phyloP scores from a whole-genome alignment of 2,888 invertebrate species.

The Heliconius hortense region DNA sequence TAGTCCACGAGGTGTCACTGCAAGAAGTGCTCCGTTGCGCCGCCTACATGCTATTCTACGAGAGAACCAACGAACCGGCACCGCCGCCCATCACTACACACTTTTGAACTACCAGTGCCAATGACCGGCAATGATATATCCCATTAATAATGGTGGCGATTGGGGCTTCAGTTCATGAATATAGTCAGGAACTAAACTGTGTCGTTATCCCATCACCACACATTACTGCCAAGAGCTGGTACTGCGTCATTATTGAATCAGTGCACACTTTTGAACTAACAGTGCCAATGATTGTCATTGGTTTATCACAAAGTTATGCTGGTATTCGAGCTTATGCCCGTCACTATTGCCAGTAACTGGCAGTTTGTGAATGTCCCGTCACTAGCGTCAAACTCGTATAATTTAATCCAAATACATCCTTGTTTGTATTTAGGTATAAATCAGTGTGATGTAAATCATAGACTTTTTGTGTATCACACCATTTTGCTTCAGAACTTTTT shows the following conservation, averaged over 20 bases:
- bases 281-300: background rate
- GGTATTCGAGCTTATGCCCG: background rate
- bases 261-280: background rate
- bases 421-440: background rate
- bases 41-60: slow-evolving; percentile 97
- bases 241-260: background rate
- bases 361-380: background rate
- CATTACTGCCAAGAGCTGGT: background rate
- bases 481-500: background rate
- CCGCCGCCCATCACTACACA: slow-evolving; percentile 46
- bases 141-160: background rate
- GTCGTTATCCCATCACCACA: background rate
- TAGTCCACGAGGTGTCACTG: slow-evolving; percentile 90
- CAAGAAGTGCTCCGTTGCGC: slow-evolving; percentile 91
- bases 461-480: background rate
- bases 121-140: background rate
- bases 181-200: background rate
- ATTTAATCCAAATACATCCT: background rate
- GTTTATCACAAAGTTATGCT: background rate
- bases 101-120: slow-evolving; percentile 37
- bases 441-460: background rate
- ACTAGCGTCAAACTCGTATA: no score
- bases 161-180: background rate
- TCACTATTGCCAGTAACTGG: background rate
- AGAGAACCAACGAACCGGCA: slow-evolving; percentile 69